A percentile compares a stretch with the other conserved stretches of the same genome.
Conservation (phyloP, 2,113 vertebrate species). For the Onychostruthus taczanowskii region DNA sequence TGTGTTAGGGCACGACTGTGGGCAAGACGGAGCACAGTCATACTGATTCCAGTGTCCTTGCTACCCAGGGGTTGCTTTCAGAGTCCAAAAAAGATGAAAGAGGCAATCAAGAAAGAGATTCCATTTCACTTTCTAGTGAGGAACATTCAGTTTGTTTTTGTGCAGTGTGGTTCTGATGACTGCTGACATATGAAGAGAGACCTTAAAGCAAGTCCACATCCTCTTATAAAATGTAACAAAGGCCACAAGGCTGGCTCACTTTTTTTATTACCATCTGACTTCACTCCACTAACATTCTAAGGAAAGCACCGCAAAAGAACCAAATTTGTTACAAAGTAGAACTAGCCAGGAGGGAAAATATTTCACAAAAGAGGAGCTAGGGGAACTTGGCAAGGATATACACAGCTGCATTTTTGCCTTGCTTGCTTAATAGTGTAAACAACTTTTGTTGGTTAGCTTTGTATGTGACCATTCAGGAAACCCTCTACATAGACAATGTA, state of each 20-base stretch:
- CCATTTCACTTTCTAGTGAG: not conserved
- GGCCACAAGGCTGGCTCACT: not conserved
- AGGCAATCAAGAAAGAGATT: constrained; percentile 49
- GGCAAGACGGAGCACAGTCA: not conserved
- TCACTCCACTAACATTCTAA: not conserved
- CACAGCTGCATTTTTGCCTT: constrained; percentile 43
- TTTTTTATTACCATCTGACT: constrained; percentile 27
- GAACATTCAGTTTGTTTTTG: constrained; percentile 28
- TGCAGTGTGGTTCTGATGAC: constrained; percentile 9
- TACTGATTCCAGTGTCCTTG: not conserved
- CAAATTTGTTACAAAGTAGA: not conserved
- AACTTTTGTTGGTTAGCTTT: constrained; percentile 61
- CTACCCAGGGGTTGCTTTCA: not conserved
- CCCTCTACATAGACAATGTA: constrained; percentile 61
- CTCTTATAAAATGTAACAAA: not conserved
- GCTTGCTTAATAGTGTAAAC: constrained; percentile 48
- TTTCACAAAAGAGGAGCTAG: constrained; percentile 3
- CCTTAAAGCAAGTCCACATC: constrained; percentile 7
- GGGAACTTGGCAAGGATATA: constrained; percentile 34
- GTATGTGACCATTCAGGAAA: constrained; percentile 58
- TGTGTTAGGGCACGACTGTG: not conserved
- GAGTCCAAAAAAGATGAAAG: constrained; percentile 40
- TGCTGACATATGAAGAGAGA: constrained; percentile 32
- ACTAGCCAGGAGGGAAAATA: not conserved
- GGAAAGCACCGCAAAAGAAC: not conserved